Base-by-base conservation (phyloP, 2,797 vertebrate species). In the Merluccius polli region DNA sequence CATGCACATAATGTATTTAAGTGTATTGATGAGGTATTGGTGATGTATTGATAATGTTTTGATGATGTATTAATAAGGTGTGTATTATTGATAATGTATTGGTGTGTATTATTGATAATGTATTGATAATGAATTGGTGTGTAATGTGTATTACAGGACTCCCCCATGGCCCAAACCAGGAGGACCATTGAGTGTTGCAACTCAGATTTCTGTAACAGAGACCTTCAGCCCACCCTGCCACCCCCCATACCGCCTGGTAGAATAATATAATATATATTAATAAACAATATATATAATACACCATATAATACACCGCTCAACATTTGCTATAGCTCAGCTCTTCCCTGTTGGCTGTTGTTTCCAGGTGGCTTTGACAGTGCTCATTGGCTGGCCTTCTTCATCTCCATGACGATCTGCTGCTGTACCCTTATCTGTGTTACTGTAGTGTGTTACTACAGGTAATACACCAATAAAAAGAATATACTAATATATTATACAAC, bases 391-490 rank as follows among this genome's bases (percentile, higher is more conserved):
- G 96, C 95, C 52, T 95, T 97, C 82, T 92, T 99, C 82, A 94
- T 98, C 90, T 97, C 96, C 31, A 95, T 98, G 92, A 95, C 95
- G 21, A 89, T 97, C 85, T 98, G 96, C 91, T 96, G 96, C 92
- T 94, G 97, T 81, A 94, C 94, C 12, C 95, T 98, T 85, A 89
- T 98, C 91, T 95, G 96, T 79, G 90, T 98, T 88, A 94, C 95
- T 38, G 94, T 97, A 82, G 95, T 96, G 88, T 97, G 96, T 84
- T 99, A 96, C 90, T 99, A 97, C 95, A 98, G 96, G 98, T 99
- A 94, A 1, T 35, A 33, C 15, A 6, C 4, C 10, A 32, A 13
- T 11, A 1, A 31, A 3, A n/a, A n/a, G n/a, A n/a, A n/a, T 72
- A 33, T n/a, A 3, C 7, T 38, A 38, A 38, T 38, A 38, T 38